Percentiles rank a stretch among this genome's conserved stretches.
phyloP scores from a whole-genome alignment of 2,113 vertebrate species.

The Amphiprion ocellaris region DNA sequence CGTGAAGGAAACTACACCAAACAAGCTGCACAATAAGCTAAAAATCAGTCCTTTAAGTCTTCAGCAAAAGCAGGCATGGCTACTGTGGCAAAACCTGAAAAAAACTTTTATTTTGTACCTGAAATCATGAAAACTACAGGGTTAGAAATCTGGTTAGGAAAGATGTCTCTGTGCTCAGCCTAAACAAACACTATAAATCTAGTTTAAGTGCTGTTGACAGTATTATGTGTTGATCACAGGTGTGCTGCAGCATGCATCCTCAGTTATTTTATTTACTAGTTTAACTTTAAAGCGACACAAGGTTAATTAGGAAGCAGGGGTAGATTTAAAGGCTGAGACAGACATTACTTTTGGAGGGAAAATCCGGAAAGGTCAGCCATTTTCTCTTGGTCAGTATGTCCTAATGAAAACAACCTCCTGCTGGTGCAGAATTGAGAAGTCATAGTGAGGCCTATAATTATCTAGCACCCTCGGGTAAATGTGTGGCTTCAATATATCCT shows the following conservation, averaged over 20 bases:
- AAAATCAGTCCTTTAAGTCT: too few species aligned
- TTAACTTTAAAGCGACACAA: slow-evolving; percentile 16
- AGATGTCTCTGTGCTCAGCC: neutral
- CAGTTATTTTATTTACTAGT: neutral
- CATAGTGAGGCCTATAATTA: slow-evolving; percentile 72
- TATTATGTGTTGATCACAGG: neutral
- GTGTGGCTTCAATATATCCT: slow-evolving; percentile 69
- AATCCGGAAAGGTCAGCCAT: slow-evolving; percentile 73
- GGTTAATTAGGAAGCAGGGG: slow-evolving; percentile 52
- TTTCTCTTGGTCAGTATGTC: slow-evolving; percentile 77
- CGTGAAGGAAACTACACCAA: too few species aligned
- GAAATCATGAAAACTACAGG: too few species aligned
- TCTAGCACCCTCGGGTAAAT: slow-evolving; percentile 63
- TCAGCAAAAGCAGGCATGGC: neutral
- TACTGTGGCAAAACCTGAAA: neutral
- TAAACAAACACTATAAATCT: neutral
- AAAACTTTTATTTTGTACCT: neutral
- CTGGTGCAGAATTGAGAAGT: slow-evolving; percentile 49
- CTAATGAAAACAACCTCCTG: slow-evolving; percentile 80
- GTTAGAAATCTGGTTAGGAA: too few species aligned
- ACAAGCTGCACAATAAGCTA: too few species aligned
- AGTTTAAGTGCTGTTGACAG: neutral
- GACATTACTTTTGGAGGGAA: slow-evolving; percentile 45
- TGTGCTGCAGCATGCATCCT: neutral
- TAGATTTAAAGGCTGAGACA: slow-evolving; percentile 16